Evolutionary conservation across 2,113 vertebrate species (phyloP), one percentile per base, ranked within the genome.

Genomic region (Todiramphus chloris): DNA sequence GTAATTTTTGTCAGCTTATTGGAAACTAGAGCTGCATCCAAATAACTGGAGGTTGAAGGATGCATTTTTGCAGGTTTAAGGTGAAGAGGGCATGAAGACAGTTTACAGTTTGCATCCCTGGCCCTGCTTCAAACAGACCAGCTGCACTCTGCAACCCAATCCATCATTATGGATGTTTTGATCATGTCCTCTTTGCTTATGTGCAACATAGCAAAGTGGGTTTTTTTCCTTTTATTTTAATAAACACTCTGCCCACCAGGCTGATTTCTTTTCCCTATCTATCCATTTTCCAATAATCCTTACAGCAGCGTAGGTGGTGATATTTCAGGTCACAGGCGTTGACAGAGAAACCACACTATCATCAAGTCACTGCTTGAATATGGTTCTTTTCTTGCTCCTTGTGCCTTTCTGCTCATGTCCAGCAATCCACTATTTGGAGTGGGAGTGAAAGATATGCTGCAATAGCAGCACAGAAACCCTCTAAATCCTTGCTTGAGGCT

Each of bases 321-420:
- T 85, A 95, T 93, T 86, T 80, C 90, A 93, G 92, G 79, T 93
- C 86, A 94, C 79, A 86, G 59, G 50, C 86, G 86, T 83, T 90
- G 72, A 92, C 58, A 85, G 78, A 83, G 59, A 88, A 97, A 90
- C 30, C 83, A 62, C 95, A 81, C n/a, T 0, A 12, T 86, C 83
- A 93, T 75, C 86, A 83, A 92, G 63, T 74, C 68, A n/a, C 50
- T 83, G 68, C 44, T 86, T 31, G 44, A 83, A 80, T 75, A 59
- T 12, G 6, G 0, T 86, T 83, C 78, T 92, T 60, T 90, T 23
- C 63, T 92, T 83, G 39, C 44, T 88, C 25, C 55, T 88, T 5
- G 4, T 70, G 41, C 21, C 39, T 92, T 88, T 90, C 50, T 92
- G 79, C 66, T 87, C 15, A n/a, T 69, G 83, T 31, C 68, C 86